phyloP scores from a whole-genome alignment of 2,888 invertebrate species.

The Drosophila planitibia region DNA sequence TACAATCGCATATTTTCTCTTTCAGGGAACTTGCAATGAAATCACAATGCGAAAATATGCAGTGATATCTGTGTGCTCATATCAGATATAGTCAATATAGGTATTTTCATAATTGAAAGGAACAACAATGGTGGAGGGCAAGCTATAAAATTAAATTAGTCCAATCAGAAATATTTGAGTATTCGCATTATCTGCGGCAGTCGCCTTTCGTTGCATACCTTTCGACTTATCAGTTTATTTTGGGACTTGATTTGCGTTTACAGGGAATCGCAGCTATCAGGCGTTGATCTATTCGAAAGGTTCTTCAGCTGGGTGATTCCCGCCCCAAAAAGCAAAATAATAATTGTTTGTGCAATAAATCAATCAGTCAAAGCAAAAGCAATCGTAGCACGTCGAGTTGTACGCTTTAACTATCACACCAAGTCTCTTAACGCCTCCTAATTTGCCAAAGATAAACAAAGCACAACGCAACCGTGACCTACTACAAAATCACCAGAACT shows the following conservation, averaged over 20 bases:
- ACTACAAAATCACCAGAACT: slow-evolving; percentile 41
- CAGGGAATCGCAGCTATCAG: slow-evolving; percentile 22
- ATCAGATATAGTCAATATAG: slow-evolving; percentile 15
- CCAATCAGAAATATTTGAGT: slow-evolving; percentile 16
- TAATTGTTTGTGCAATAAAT: not conserved
- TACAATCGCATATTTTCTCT: slow-evolving; percentile 25
- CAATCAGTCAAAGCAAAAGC: not conserved
- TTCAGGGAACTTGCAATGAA: slow-evolving; percentile 64
- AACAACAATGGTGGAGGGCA: slow-evolving; percentile 11
- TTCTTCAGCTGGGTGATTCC: not conserved
- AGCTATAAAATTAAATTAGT: not conserved
- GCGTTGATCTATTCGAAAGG: slow-evolving; percentile 21
- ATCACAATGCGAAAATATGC: slow-evolving; percentile 62
- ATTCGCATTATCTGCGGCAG: slow-evolving; percentile 21
- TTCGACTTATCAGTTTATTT: slow-evolving; percentile 28
- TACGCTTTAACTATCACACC: not conserved
- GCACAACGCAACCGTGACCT: slow-evolving; percentile 55
- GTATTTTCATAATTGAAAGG: slow-evolving; percentile 46
- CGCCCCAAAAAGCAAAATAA: not conserved
- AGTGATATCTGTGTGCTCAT: slow-evolving; percentile 30
- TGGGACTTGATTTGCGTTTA: not conserved
- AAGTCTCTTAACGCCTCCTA: slow-evolving; percentile 10
- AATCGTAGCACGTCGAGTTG: not conserved
- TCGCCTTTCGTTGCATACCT: slow-evolving; percentile 10
- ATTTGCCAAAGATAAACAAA: slow-evolving; percentile 36